Base-by-base conservation (phyloP, 2,797 vertebrate genomes). In the Trachops cirrhosus region DNA sequence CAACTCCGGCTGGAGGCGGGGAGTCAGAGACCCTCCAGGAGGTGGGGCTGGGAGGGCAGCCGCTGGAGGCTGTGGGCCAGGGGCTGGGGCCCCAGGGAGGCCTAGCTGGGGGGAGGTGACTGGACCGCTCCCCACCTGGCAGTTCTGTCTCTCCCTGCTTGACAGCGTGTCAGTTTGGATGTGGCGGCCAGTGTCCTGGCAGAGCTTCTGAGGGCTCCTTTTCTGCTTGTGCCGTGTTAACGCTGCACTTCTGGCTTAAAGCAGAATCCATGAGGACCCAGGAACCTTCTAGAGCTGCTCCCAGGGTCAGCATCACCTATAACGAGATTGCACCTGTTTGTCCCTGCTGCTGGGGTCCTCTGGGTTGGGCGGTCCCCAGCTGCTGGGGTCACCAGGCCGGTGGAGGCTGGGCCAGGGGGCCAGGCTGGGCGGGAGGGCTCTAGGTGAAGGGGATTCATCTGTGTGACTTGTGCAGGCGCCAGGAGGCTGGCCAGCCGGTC, bases 401-500 rank as follows among this genome's bases (percentile, higher is more conserved):
- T 1, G 19, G 80, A 18, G 80, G 37, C 37, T 16, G 34, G 26
- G 37, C 46, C 5, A 0, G 0, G 57, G n/a, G n/a, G 57, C 70
- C 22, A n/a, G 32, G 37, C 54, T 15, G 39, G 71, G 68, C 37
- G 34, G 87, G 57, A 48, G 57, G 57, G 16, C 6, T 29, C 22
- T 1, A 21, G 26, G 9, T 9, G 26, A 39, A 44, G 39, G 78
- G 67, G 29, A 34, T 46, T 39, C 8, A 4, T 78, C 48, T 78
- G 48, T 78, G 74, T 77, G 18, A 15, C 24, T 3, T 9, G 0
- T 22, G 54, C 10, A 1, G 59, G 39, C 62, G 11, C 44, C 9
- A 7, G 3, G 52, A 34, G 59, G 41, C 54, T 14, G 9, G 71
- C 52, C 68, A 32, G 96, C 95, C 94, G 57, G 71, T 95, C 88